These are phyloP conservation scores for Lutraria rhynchaena DNA, from an alignment of 1,140 invertebrate genomes.

Conservation along the genomic window DNA sequence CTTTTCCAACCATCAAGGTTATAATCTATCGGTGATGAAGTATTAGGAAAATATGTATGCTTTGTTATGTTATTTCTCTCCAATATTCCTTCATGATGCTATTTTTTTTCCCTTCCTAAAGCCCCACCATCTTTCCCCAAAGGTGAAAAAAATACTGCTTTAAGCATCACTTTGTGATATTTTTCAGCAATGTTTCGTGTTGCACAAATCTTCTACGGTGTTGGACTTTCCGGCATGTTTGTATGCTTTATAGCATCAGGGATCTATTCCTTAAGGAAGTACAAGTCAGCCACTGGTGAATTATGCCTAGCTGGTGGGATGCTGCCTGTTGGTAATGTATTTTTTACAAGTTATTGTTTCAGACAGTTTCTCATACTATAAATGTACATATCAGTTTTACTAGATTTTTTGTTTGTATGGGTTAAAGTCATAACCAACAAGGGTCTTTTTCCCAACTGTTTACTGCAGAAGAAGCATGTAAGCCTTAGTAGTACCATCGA, in stretches of 20 bases:
- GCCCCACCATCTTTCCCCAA: no score
- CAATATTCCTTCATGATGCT: no score
- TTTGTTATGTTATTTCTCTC: no score
- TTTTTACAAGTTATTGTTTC: no score
- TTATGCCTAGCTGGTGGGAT: constrained; percentile 36
- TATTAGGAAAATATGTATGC: no score
- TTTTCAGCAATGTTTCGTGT: constrained; percentile 36
- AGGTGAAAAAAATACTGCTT: no score
- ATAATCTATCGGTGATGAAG: no score
- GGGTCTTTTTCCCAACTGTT: neutral
- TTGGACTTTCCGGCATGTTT: constrained; percentile 18
- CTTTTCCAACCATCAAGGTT: no score
- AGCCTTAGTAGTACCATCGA: no score
- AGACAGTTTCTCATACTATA: neutral
- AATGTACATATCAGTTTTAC: neutral
- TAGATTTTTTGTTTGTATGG: neutral
- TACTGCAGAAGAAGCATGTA: neutral
- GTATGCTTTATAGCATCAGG: constrained; percentile 15
- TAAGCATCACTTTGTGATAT: no score
- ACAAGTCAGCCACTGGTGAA: constrained; percentile 39
- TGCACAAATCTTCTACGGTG: constrained; percentile 36
- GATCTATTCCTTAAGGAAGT: constrained; percentile 37
- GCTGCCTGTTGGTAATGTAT: constrained; percentile 14
- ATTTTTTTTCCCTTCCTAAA: no score
- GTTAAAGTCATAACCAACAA: neutral